Evolutionary conservation across 2,888 invertebrate genomes (phyloP).

Genomic region (Lochmaea capreae): DNA sequence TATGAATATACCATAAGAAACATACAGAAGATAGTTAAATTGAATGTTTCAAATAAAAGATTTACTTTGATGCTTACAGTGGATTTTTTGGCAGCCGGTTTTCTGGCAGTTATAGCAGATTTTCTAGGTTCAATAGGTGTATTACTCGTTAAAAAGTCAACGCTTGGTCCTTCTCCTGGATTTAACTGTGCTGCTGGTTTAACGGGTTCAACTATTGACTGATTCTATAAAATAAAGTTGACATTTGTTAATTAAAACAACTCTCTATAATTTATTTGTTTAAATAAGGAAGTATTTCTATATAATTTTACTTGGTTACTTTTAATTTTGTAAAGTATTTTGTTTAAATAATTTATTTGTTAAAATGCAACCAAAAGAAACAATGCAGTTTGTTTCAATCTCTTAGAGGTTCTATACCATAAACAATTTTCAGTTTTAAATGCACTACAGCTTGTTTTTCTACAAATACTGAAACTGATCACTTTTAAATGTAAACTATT

Average conservation of each 20-base stretch:
- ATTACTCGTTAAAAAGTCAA: slow-evolving; percentile 54
- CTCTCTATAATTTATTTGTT: too few species aligned
- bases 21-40: not conserved
- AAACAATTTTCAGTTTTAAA: too few species aligned
- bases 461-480: not conserved
- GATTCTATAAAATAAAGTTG: slow-evolving; percentile 14
- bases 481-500: not conserved
- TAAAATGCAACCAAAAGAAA: not conserved
- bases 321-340: not conserved
- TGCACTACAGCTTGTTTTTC: too few species aligned
- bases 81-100: slow-evolving; percentile 75
- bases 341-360: not conserved
- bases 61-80: slow-evolving; percentile 68
- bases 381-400: not conserved
- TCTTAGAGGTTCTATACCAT: not conserved
- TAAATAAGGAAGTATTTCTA: too few species aligned
- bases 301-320: too few species aligned
- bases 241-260: not conserved
- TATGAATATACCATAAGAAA: slow-evolving; percentile 2
- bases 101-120: slow-evolving; percentile 78
- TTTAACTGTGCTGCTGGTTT: slow-evolving; percentile 18
- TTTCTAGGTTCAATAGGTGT: slow-evolving; percentile 66
- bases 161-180: slow-evolving; percentile 58
- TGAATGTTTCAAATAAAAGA: not conserved
- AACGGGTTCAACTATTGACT: slow-evolving; percentile 12